phyloP scores from a whole-genome alignment of 2,113 vertebrate species.

The Notothenia rossii region DNA sequence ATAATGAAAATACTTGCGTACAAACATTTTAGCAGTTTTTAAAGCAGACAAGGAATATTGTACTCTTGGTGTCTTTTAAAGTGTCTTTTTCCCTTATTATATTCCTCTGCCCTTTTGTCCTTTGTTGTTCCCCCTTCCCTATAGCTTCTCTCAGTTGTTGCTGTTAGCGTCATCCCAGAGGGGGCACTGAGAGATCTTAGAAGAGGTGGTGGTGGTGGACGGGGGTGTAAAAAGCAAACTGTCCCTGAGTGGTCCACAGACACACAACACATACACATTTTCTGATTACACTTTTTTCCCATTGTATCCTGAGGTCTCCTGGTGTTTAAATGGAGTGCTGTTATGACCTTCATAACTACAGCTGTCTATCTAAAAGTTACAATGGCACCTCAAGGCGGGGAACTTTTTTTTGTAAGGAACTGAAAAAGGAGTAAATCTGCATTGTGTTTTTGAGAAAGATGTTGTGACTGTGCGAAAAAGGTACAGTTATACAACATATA shows the following conservation, averaged over 20 bases:
- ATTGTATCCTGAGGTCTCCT: constrained; percentile 33
- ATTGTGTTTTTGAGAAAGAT: not conserved
- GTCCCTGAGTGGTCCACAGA: constrained; percentile 45
- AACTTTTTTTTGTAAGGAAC: constrained; percentile 22
- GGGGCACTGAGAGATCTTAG: constrained; percentile 28
- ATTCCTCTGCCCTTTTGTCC: constrained; percentile 6
- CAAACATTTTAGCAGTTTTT: not conserved
- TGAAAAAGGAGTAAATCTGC: not conserved
- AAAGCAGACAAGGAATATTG: not conserved
- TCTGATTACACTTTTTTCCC: constrained; percentile 52
- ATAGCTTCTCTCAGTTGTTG: constrained; percentile 44
- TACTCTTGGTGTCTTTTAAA: not conserved
- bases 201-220: constrained; percentile 14
- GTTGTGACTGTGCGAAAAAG: not conserved
- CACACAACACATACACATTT: constrained; percentile 15
- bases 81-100: not conserved
- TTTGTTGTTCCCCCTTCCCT: constrained; percentile 19
- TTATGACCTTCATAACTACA: constrained; percentile 61
- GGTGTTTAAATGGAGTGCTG: constrained; percentile 40
- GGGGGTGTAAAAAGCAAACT: constrained; percentile 66
- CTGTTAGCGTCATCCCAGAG: constrained; percentile 54
- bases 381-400: constrained; percentile 20
- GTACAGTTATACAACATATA: not conserved
- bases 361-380: constrained; percentile 37
- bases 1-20: too few relatives aligned